These are phyloP conservation scores for Macropodus opercularis DNA, from an alignment of 2,797 vertebrate species.

Conservation along the genomic window DNA sequence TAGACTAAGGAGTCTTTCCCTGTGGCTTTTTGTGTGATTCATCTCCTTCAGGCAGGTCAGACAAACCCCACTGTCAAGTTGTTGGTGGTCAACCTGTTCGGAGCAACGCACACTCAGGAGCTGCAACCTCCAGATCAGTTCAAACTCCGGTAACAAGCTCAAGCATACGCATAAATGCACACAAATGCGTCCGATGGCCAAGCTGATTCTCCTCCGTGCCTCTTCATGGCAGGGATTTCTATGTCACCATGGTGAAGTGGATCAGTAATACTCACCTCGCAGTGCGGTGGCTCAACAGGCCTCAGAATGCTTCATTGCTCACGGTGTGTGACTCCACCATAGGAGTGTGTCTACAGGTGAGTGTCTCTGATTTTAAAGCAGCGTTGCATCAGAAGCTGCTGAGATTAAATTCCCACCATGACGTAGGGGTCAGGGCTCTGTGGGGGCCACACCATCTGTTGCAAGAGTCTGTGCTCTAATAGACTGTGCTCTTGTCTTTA, in stretches of 20 bases:
- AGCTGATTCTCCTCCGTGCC: not conserved
- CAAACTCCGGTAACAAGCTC: conserved; percentile 81
- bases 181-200: not conserved
- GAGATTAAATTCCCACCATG: not conserved
- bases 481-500: no score
- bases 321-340: conserved; percentile 91
- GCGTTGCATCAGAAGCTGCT: not conserved
- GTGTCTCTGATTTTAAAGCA: not conserved
- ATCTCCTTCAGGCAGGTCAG: conserved; percentile 88
- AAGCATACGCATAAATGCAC: conserved; percentile 6
- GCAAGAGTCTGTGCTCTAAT: no score
- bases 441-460: no score
- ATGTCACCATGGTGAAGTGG: conserved; percentile 96
- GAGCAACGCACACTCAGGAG: conserved; percentile 93
- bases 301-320: conserved; percentile 91
- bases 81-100: conserved; percentile 94
- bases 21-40: not conserved
- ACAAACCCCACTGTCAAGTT: conserved; percentile 90
- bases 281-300: conserved; percentile 92
- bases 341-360: conserved; percentile 84
- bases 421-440: no score
- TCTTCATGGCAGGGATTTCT: conserved; percentile 86
- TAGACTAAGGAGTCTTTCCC: not conserved
- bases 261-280: conserved; percentile 90
- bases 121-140: conserved; percentile 91